These are phyloP conservation scores for Magallana gigas DNA, from an alignment of 1,140 invertebrate genomes.

Conservation along the genomic window DNA sequence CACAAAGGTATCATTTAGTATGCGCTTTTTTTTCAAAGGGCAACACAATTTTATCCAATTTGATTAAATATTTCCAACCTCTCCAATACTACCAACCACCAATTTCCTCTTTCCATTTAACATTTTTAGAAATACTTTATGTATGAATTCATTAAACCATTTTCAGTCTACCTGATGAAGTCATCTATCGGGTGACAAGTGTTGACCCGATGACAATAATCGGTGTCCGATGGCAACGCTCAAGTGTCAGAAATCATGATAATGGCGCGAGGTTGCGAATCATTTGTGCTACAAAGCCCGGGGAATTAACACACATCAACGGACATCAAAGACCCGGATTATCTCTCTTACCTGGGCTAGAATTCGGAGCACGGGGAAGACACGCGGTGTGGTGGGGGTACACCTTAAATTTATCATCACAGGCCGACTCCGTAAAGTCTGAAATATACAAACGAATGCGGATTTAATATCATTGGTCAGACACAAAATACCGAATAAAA, in stretches of 20 bases:
- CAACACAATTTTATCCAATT: background rate
- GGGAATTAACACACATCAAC: background rate
- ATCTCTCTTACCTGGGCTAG: conserved; percentile 14
- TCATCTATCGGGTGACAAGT: background rate
- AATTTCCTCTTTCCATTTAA: background rate
- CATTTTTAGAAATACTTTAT: background rate
- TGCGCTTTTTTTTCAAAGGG: background rate
- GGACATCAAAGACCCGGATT: background rate
- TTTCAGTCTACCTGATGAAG: background rate
- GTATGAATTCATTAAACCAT: background rate
- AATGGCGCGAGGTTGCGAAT: conserved; percentile 5
- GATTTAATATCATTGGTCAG: too few relatives aligned
- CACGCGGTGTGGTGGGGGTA: conserved; percentile 25
- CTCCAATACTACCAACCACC: background rate
- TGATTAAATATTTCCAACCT: background rate
- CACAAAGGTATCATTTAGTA: too few relatives aligned
- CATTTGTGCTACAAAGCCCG: background rate
- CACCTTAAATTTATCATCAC: conserved; percentile 25
- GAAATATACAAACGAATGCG: background rate
- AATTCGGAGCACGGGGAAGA: background rate
- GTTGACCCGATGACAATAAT: background rate
- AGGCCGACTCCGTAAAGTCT: background rate
- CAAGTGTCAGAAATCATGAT: background rate
- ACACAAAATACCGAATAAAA: too few relatives aligned
- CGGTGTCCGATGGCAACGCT: background rate